Evolutionary conservation across 2,113 vertebrate species (phyloP), one percentile per base, ranked within the genome.

Genomic region (Pelecanus crispus): DNA sequence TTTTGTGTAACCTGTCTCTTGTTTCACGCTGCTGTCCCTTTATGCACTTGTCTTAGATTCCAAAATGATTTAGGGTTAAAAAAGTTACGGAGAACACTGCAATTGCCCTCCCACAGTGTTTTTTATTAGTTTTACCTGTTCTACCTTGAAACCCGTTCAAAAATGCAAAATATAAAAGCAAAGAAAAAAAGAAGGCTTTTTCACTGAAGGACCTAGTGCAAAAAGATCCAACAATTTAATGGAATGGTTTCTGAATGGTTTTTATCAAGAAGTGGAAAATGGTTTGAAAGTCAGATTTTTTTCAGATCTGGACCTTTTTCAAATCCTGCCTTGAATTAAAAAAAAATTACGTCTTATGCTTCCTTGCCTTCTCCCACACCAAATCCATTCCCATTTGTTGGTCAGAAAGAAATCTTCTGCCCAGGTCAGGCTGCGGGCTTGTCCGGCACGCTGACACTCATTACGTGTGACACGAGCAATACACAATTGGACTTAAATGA

Each of bases 381-480:
- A 55, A 79, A 50, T 65, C 38, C 2, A 19, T 67, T 63, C 19
- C 29, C 16, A 4, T 47, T 87, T 62, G 55, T 78, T 70, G 42
- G 25, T 70, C 56, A 65, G 47, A 50, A 56, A 61, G 34, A 50
- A 45, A 42, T 58, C 80, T 63, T 91, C 14, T 62, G 17, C 21
- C 10, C 19, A 44, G 17, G 40, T n/a, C 18, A 47, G 28, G 2
- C 31, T 73, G 36, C 15, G 59, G 67, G 66, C 32, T 63, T 62
- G n/a, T 40, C 65, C 59, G 55, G 13, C 31, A 10, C 9, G 8
- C 25, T 0, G 0, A 28, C 14, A 9, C 22, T 59, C 55, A 21
- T 34, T 53, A 15, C 19, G 17, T 8, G 9, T 0, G 2, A 19
- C 8, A 17, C 47, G 38, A 74, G 24, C 45, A 71, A n/a, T 9